Base-by-base conservation (phyloP, 2,113 vertebrate species). In the Corapipo altera region DNA sequence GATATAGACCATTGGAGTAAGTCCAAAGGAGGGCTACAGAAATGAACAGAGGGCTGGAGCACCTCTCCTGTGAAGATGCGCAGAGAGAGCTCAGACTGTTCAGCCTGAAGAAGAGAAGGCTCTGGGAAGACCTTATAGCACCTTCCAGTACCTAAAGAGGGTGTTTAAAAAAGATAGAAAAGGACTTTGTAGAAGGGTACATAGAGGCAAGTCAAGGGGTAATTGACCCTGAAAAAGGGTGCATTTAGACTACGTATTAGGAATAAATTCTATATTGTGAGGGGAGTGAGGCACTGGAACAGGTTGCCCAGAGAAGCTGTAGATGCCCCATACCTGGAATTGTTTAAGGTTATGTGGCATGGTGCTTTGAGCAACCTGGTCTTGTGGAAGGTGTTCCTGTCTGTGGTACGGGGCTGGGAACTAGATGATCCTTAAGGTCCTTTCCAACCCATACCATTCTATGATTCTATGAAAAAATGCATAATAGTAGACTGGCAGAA, bases 401-500 rank as follows among this genome's bases (percentile, higher is more conserved):
- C 13, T 30, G 13, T 24, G 24, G 37, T 16, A 74, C 37, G 4
- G 9, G 1, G 4, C 9, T 41, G 64, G 30, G 37, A 91, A 23
- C 8, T 7, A 58, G 22, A n/a, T 17, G 43, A 52, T 19, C 8
- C 58, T 69, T 58, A 30, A 69, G 11, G 26, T 41, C 19, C 10
- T 16, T 48, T 75, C 30, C 49, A 84, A 48, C 9, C 10, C 61
- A 75, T 48, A 70, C 8, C 13, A n/a, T 48, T 37, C 30, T 22
- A 13, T 19, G 33, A 35, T 9, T 44, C 65, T 10, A 23, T 1
- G 33, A 7, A 33, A 61, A 30, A 51, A 22, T 2, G 5, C 0
- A 1, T 15, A 24, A 43, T 1, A 0, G 39, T 2, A 1, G 0
- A 1, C 22, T 52, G 49, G 51, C 39, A 78, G 43, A 79, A 77